Base-by-base conservation (phyloP, 2,113 vertebrate species). In the Pundamilia nyererei region DNA sequence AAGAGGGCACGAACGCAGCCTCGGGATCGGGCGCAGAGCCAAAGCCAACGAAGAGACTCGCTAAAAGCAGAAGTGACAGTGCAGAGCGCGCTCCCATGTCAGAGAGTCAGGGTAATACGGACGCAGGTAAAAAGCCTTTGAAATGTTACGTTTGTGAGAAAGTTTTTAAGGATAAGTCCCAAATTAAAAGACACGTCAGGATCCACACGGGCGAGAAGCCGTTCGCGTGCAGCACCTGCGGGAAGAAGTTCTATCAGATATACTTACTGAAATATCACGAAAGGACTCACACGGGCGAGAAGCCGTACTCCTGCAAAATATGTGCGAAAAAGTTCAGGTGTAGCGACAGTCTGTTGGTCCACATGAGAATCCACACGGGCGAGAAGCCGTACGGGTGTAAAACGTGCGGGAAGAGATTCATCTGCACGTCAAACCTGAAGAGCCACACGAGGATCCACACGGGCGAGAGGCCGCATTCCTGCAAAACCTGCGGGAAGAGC, bases 121-220 rank as follows among this genome's bases (percentile, higher is more conserved):
- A 51, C 6, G 6, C 72, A 77, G 72, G 72, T 77, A 77, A 77
- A 77, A 77, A 31, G 72, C 72, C 72, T 77, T 77, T 77, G 47
- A 51, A 77, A 51, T 77, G 72, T 31, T 29, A 47, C 26, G 17
- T 77, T 77, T 77, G 72, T 51, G 72, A 77, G 9, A 77, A 77
- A 31, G 72, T 77, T 4, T 77, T 77, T 77, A 77, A 49, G 72
- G 42, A 77, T 13, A 77, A 51, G 24, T 51, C 72, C 2, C 72
- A 77, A 4, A 77, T 77, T 1, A 77, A 77, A 2, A 1, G 72
- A 31, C 72, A 77, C 11, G 9, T 31, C 72, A 51, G 45, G 45
- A 77, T 51, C 72, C 72, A 81, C 80, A 60, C 55, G 2, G 80
- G 80, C 7, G 80, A 60, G 80, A 81, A 81, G 54, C 33, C 55